These are phyloP conservation scores for Barypeithes pellucidus DNA, from an alignment of 2,888 invertebrate genomes.

Conservation along the genomic window DNA sequence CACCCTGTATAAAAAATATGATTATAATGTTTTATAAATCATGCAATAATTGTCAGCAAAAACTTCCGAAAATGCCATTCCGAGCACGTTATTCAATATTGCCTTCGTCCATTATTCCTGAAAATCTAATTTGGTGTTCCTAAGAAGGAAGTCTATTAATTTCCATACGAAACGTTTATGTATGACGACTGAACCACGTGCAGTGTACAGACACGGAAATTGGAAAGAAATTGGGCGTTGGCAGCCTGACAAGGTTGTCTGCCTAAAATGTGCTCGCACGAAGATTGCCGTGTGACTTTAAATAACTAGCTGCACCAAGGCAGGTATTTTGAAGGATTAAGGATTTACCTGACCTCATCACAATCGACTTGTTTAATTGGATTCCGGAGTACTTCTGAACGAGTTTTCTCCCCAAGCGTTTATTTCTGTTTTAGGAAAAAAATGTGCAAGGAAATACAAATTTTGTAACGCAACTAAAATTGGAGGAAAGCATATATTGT, in stretches of 20 bases:
- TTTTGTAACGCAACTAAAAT: too few relatives aligned
- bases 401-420: too few relatives aligned
- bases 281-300: constrained; percentile 35
- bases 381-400: too few relatives aligned
- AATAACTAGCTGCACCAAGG: neutral
- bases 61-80: neutral
- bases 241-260: constrained; percentile 45
- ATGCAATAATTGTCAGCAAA: neutral
- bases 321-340: constrained; percentile 26
- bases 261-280: constrained; percentile 37
- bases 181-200: constrained; percentile 25
- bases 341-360: constrained; percentile 27
- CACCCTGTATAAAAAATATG: too few relatives aligned
- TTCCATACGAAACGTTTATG: constrained; percentile 31
- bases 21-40: too few relatives aligned
- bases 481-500: too few relatives aligned
- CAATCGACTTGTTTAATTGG: neutral
- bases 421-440: too few relatives aligned
- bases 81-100: constrained; percentile 3
- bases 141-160: constrained; percentile 36
- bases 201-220: constrained; percentile 45
- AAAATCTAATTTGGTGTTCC: constrained; percentile 30
- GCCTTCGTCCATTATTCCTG: neutral
- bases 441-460: too few relatives aligned
- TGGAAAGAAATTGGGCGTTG: constrained; percentile 53